Evolutionary conservation across 2,888 invertebrate genomes (phyloP), one percentile per base, ranked within the genome.

Genomic region (Melieria crassipennis): DNA sequence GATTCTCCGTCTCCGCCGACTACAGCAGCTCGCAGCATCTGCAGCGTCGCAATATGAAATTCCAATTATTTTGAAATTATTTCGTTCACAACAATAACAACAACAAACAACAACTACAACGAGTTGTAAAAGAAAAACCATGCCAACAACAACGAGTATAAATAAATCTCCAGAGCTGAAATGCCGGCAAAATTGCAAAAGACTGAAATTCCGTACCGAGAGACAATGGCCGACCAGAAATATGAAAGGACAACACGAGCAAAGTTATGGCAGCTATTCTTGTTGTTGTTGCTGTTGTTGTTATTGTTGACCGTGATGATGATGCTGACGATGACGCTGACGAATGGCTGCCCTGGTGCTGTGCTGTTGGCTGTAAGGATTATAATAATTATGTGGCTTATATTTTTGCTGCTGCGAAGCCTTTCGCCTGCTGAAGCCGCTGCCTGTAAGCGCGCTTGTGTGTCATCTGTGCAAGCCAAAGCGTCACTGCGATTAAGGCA

Each of bases 61-160:
- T 50, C 11, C 64, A 64, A 64, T 64, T 64, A 64, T 64, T 64
- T 64, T 62, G 62, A 61, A 61, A 61, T 61, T 61, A 61, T 61
- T 61, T 61, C 45, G 58, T 42, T 16, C 9, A 58, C 10, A 58
- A 16, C 9, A 58, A 30, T 10, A 58, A 58, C 58, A 58, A 58
- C n/a, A 58, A 42, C 11, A 58, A 58, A 58, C n/a, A 58, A 42
- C 11, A 58, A 58, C 58, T 1, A 10, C 30, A 58, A 4, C 4
- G 4, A 30, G 30, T 57, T 13, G 30, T 13, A 57, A 30, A 30
- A 57, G 42, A 13, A 57, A 11, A 30, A 30, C 2, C 30, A 30
- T 30, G 30, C 30, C 30, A 30, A 30, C 30, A 30, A 30, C 30
- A 3, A 30, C 2, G 30, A 30, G 30, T 30, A 30, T 2, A 30